Evolutionary conservation across 2,797 vertebrate genomes (phyloP).

Genomic region (Intellagama lesueurii): DNA sequence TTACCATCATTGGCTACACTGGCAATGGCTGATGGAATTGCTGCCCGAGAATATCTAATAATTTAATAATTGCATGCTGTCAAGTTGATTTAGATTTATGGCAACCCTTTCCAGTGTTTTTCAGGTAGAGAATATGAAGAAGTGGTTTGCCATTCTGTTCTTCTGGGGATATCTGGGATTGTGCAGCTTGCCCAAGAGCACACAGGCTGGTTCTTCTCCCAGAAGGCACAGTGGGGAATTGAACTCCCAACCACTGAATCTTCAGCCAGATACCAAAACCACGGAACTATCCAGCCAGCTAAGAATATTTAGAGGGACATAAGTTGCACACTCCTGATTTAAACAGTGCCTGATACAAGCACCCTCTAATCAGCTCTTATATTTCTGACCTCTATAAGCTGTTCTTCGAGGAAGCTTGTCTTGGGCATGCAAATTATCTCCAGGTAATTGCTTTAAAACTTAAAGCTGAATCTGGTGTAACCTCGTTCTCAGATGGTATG

Average conservation of each 20-base stretch:
- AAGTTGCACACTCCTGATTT: neutral
- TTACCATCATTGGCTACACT: neutral
- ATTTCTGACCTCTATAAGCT: neutral
- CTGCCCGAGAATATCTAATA: neutral
- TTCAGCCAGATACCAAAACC: too few relatives aligned
- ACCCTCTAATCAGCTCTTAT: neutral
- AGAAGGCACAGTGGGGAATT: too few relatives aligned
- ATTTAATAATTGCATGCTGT: too few relatives aligned
- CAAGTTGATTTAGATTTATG: too few relatives aligned
- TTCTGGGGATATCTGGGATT: too few relatives aligned
- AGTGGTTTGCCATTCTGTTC: too few relatives aligned
- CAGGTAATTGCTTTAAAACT: neutral
- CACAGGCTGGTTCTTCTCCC: too few relatives aligned
- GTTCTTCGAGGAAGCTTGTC: neutral
- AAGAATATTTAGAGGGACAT: neutral
- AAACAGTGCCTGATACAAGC: neutral
- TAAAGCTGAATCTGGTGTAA: slow-evolving; percentile 43
- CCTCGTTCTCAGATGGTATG: slow-evolving; percentile 36
- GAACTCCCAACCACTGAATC: too few relatives aligned
- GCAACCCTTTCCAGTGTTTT: too few relatives aligned
- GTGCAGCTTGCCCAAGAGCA: too few relatives aligned
- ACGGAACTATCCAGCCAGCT: too few relatives aligned
- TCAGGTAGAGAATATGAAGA: too few relatives aligned
- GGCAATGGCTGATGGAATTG: neutral
- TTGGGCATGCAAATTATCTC: neutral